Percentiles rank a stretch among this genome's conserved stretches.
Evolutionary conservation across 2,888 invertebrate genomes (phyloP).

Genomic region (Archips xylosteana): DNA sequence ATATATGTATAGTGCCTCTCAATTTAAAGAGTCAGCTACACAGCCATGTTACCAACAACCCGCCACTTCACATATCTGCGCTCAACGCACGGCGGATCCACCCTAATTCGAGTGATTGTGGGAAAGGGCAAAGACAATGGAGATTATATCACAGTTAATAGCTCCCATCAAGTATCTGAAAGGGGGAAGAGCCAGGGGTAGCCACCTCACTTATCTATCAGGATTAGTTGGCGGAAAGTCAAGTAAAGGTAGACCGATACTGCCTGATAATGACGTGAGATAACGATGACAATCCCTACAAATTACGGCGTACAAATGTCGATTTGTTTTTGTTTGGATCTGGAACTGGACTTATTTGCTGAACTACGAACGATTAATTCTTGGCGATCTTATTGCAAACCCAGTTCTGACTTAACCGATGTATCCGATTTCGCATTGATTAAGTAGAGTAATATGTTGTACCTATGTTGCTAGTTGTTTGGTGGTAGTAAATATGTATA

Average conservation of each 20-base stretch:
- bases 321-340: slow-evolving; percentile 31
- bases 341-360: neutral
- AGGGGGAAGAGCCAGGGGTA: slow-evolving; percentile 54
- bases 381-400: no score
- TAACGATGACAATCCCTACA: slow-evolving; percentile 37
- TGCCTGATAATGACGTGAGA: slow-evolving; percentile 52
- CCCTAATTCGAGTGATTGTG: slow-evolving; percentile 71
- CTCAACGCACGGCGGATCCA: slow-evolving; percentile 43
- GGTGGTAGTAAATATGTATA: no score
- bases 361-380: neutral
- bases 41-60: neutral
- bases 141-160: slow-evolving; percentile 81
- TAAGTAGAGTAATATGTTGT: no score
- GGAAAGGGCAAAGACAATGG: slow-evolving; percentile 82
- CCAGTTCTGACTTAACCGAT: no score
- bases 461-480: no score
- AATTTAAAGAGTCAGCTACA: neutral
- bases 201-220: slow-evolving; percentile 63
- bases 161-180: slow-evolving; percentile 67
- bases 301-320: slow-evolving; percentile 33
- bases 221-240: slow-evolving; percentile 68
- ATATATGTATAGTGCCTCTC: neutral
- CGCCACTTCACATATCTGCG: slow-evolving; percentile 40
- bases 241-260: slow-evolving; percentile 45
- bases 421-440: no score